Evolutionary conservation across 2,888 invertebrate genomes (phyloP), one percentile per base, ranked within the genome.

Genomic region (Emmelina monodactyla): DNA sequence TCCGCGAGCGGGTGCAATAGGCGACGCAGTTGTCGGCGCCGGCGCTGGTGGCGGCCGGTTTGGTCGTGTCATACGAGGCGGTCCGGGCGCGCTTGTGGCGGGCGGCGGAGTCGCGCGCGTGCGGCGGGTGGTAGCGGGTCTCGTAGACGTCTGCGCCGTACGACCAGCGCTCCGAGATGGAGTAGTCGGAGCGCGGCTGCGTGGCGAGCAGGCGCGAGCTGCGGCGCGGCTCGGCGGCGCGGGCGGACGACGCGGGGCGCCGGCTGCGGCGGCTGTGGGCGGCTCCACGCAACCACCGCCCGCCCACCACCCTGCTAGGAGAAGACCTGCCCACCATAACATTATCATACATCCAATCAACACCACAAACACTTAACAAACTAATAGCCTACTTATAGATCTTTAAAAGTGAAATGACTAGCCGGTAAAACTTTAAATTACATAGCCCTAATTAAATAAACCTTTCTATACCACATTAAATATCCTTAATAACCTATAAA

Each of bases 251-350:
- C 49, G 61, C 57, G 51, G 65, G 58, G 42, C 67, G 67, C 60
- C 63, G 63, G 53, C 54, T 68, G 40, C 69, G 66, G 51, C 65
- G 69, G 51, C 64, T 66, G 57, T 67, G 69, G 58, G 68, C 72
- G 41, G 66, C 59, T 60, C 67, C 68, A 76, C 67, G 71, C 59
- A 78, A 71, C 68, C 70, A 73, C 72, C 79, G 76, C 68, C 75
- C 79, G 78, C 79, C 78, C 70, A 78, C 76, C 76, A 78, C 80
- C 79, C 78, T 79, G 79, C 80, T 73, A 66, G 78, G 76, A 80
- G 76, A 79, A 76, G 75, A 78, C 75, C 80, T 80, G 68, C 19
- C 19, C 19, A 9, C 5, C 19, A 19, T 6, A 19, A 19, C n/a
- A n/a, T n/a, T n/a, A n/a, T n/a, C n/a, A n/a, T n/a, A n/a, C n/a